A percentile compares a stretch with the other conserved stretches of the same genome.
Conservation (phyloP, 2,797 vertebrate species). For the Rhynchotus rufescens region DNA sequence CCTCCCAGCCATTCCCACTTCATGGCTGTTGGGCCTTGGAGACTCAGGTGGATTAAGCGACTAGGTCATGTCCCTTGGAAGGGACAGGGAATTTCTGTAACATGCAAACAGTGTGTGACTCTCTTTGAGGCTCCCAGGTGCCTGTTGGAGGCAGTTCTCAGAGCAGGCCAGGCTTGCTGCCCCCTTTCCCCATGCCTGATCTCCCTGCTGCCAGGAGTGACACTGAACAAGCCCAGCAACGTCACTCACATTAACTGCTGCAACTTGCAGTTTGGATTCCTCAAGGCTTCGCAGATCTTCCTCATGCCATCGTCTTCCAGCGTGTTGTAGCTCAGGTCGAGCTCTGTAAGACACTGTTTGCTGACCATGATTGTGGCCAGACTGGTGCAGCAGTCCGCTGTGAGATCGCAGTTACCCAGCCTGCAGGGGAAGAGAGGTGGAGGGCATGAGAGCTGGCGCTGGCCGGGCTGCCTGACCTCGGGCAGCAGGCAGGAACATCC, state of each 20-base stretch:
- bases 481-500: not conserved
- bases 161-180: fast-evolving
- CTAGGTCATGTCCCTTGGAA: not conserved
- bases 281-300: conserved; percentile 82
- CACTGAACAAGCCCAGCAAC: not conserved
- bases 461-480: fast-evolving
- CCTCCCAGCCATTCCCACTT: not conserved
- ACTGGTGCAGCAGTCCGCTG: conserved; percentile 74
- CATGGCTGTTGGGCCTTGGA: not conserved
- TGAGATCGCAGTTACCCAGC: conserved; percentile 84
- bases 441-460: not conserved
- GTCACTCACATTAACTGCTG: conserved; percentile 86
- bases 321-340: conserved; percentile 88
- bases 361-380: conserved; percentile 77
- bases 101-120: not conserved
- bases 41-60: not conserved
- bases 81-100: not conserved
- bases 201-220: not conserved
- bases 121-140: fast-evolving
- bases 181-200: not conserved
- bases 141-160: not conserved
- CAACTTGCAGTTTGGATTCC: conserved; percentile 80
- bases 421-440: conserved; percentile 65
- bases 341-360: conserved; percentile 78
- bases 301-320: conserved; percentile 81